phyloP scores from a whole-genome alignment of 2,888 invertebrate species.

The Sialis lutaria region DNA sequence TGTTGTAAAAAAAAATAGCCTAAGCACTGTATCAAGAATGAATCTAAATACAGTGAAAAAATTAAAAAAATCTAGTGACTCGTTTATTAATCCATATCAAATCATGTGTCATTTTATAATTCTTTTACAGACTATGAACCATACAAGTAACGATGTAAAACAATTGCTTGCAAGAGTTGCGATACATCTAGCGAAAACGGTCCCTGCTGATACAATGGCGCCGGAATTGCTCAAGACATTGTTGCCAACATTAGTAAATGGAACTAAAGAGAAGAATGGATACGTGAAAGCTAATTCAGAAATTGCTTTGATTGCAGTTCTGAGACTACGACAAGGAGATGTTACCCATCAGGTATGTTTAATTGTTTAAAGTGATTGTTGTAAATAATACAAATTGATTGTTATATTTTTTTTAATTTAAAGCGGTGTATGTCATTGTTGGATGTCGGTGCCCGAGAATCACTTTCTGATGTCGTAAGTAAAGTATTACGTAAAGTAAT shows the following conservation, averaged over 20 bases:
- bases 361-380: neutral
- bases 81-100: too few relatives aligned
- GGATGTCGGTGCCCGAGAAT: constrained; percentile 78
- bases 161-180: constrained; percentile 72
- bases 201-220: constrained; percentile 38
- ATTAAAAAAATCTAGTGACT: too few relatives aligned
- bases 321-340: constrained; percentile 62
- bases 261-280: constrained; percentile 95
- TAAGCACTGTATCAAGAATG: too few relatives aligned
- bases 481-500: constrained; percentile 71
- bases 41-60: too few relatives aligned
- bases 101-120: constrained; percentile 3
- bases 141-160: constrained; percentile 85
- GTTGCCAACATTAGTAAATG: constrained; percentile 88
- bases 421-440: constrained; percentile 58
- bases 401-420: constrained; percentile 9
- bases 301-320: constrained; percentile 71
- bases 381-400: neutral
- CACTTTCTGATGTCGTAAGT: constrained; percentile 73
- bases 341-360: constrained; percentile 45
- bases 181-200: constrained; percentile 50
- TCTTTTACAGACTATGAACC: constrained; percentile 66
- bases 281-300: constrained; percentile 90
- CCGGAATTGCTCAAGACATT: constrained; percentile 57
- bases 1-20: too few relatives aligned